Evolutionary conservation across 1,140 invertebrate genomes (phyloP).

Genomic region (Marisa cornuarietis): DNA sequence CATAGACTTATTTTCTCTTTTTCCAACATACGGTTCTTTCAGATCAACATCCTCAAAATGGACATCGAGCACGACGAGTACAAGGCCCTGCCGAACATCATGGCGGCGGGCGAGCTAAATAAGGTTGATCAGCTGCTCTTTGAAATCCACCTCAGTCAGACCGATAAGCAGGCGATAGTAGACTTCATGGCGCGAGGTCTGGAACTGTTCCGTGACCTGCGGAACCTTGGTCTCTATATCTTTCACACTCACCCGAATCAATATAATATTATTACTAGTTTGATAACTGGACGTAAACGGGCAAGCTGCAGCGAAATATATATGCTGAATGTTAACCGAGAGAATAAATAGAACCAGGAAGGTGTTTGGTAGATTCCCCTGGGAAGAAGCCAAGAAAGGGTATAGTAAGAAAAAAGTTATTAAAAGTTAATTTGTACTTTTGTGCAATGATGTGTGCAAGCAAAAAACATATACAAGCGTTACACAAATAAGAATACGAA

Average conservation of each 20-base stretch:
- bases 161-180: neutral
- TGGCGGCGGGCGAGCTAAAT: conserved; percentile 11
- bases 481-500: too few species aligned
- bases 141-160: conserved; percentile 16
- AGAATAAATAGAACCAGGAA: neutral
- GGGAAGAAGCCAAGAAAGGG: too few species aligned
- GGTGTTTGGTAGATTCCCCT: too few species aligned
- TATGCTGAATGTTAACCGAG: neutral
- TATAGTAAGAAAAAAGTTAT: too few species aligned
- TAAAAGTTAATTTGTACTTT: too few species aligned
- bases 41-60: conserved; percentile 33
- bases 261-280: neutral
- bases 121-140: conserved; percentile 26
- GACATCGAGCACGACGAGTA: conserved; percentile 33
- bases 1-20: too few species aligned
- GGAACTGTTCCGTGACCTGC: neutral
- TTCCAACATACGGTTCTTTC: too few species aligned
- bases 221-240: neutral
- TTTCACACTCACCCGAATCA: conserved; percentile 5
- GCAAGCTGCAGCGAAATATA: neutral
- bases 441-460: too few species aligned
- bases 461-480: too few species aligned
- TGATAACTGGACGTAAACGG: neutral
- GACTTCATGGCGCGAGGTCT: neutral
- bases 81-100: conserved; percentile 14